A percentile compares a stretch with the other conserved stretches of the same genome.
These are phyloP conservation scores for Andrena cerasifolii DNA, from an alignment of 1,140 invertebrate genomes.

Conservation along the genomic window DNA sequence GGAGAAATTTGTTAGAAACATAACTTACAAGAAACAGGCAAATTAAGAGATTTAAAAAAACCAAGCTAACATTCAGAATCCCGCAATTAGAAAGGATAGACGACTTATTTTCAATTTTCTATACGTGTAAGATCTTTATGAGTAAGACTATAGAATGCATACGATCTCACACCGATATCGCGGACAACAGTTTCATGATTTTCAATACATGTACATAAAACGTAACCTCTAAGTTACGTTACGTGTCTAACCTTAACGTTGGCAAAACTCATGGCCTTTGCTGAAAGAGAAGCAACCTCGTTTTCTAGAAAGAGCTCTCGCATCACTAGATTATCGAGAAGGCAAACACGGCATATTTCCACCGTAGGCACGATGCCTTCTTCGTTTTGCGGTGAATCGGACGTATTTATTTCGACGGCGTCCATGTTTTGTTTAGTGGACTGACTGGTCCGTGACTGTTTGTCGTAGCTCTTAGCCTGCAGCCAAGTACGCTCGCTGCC, in stretches of 20 bases:
- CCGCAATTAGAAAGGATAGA: too few relatives aligned
- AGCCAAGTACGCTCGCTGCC: conserved; percentile 10
- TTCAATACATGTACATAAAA: background rate
- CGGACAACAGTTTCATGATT: background rate
- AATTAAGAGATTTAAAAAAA: too few relatives aligned
- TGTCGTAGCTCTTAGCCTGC: conserved; percentile 2
- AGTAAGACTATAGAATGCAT: too few relatives aligned
- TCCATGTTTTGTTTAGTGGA: conserved; percentile 79
- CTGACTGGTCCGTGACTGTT: conserved; percentile 29
- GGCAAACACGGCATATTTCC: conserved; percentile 77
- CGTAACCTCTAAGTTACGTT: conserved; percentile 68
- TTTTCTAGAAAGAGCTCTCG: conserved; percentile 74
- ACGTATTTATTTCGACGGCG: conserved; percentile 78
- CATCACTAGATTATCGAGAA: conserved; percentile 73
- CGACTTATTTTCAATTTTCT: too few relatives aligned
- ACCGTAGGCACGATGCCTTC: conserved; percentile 67
- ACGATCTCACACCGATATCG: background rate
- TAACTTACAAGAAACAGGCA: too few relatives aligned
- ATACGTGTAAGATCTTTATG: too few relatives aligned
- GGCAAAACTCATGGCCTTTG: conserved; percentile 79
- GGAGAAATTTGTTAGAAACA: too few relatives aligned
- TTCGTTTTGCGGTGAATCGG: conserved; percentile 67
- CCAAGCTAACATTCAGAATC: too few relatives aligned
- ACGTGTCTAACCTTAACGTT: conserved; percentile 80
- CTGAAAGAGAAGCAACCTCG: conserved; percentile 69